A percentile compares a stretch with the other conserved stretches of the same genome.
These are phyloP conservation scores for Dynastes tityus DNA, from an alignment of 2,888 invertebrate species.

Conservation along the genomic window DNA sequence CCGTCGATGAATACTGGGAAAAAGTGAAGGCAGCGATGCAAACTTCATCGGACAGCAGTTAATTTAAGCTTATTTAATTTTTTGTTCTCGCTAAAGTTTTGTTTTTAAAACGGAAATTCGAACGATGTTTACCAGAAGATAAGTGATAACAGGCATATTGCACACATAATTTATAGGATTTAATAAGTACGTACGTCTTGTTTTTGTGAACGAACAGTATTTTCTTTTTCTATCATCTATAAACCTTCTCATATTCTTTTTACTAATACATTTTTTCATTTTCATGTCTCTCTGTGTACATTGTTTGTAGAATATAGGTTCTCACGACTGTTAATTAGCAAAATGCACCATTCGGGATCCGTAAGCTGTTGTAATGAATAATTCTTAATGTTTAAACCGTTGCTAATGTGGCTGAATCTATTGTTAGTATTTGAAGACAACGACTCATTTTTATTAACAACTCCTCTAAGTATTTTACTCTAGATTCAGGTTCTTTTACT, in stretches of 20 bases:
- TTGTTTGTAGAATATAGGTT: neutral
- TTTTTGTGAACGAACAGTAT: neutral
- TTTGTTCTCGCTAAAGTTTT: neutral
- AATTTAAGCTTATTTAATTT: conserved; percentile 15
- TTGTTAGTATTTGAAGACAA: too few species aligned
- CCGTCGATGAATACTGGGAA: conserved; percentile 79
- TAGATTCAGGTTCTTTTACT: too few species aligned
- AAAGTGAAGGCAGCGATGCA: conserved; percentile 50
- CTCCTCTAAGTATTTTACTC: too few species aligned
- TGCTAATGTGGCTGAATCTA: too few species aligned
- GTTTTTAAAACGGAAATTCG: neutral
- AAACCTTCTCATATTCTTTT: too few species aligned
- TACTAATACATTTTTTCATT: too few species aligned
- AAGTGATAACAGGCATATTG: neutral
- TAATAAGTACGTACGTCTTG: neutral
- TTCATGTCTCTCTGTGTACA: neutral
- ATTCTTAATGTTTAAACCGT: too few species aligned
- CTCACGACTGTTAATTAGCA: too few species aligned
- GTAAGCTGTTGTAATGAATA: too few species aligned
- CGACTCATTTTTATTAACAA: too few species aligned
- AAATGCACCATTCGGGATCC: too few species aligned
- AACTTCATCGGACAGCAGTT: conserved; percentile 32
- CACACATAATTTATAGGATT: neutral
- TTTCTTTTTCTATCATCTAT: too few species aligned
- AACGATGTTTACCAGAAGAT: neutral